Evolutionary conservation across 2,113 vertebrate genomes (phyloP).

Genomic region (Lota lota): DNA sequence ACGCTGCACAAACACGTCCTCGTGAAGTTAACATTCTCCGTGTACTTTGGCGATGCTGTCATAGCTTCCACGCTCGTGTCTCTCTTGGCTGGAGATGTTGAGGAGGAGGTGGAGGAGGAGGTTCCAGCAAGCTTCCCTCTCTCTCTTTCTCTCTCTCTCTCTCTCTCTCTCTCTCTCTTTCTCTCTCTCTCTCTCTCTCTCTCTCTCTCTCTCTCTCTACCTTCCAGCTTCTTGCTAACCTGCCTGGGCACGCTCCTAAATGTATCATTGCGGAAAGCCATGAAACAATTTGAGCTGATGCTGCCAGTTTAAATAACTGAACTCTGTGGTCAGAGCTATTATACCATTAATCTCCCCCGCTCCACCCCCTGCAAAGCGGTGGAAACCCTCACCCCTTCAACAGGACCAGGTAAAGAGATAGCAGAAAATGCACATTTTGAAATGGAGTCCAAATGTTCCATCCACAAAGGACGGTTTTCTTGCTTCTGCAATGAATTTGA

Average conservation of each 20-base stretch:
- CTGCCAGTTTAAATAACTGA: slow-evolving; percentile 81
- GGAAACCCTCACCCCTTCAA: slow-evolving; percentile 67
- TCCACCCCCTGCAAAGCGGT: slow-evolving; percentile 63
- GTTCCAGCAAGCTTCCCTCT: too few species aligned
- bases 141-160: too few species aligned
- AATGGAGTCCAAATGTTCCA: slow-evolving; percentile 50
- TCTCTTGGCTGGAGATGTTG: slow-evolving; percentile 58
- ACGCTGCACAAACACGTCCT: slow-evolving; percentile 50
- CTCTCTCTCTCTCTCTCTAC: slow-evolving; percentile 31
- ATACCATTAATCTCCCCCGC: slow-evolving; percentile 74
- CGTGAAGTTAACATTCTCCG: slow-evolving; percentile 53
- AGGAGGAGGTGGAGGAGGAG: slow-evolving; percentile 59
- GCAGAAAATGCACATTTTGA: slow-evolving; percentile 63
- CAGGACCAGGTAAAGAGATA: slow-evolving; percentile 60
- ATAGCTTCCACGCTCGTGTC: slow-evolving; percentile 64
- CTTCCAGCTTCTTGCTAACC: slow-evolving; percentile 55
- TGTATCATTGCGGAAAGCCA: slow-evolving; percentile 78
- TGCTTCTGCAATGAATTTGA: slow-evolving; percentile 23
- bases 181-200: too few species aligned
- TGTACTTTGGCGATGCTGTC: slow-evolving; percentile 64
- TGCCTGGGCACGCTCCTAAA: slow-evolving; percentile 70
- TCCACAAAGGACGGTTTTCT: slow-evolving; percentile 42
- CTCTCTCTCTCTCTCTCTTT: too few species aligned
- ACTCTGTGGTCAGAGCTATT: slow-evolving; percentile 77
- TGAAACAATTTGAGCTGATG: slow-evolving; percentile 79